A percentile compares a stretch with the other conserved stretches of the same genome.
phyloP scores from a whole-genome alignment of 2,888 invertebrate species.

The Harpagoxenus sublaevis region DNA sequence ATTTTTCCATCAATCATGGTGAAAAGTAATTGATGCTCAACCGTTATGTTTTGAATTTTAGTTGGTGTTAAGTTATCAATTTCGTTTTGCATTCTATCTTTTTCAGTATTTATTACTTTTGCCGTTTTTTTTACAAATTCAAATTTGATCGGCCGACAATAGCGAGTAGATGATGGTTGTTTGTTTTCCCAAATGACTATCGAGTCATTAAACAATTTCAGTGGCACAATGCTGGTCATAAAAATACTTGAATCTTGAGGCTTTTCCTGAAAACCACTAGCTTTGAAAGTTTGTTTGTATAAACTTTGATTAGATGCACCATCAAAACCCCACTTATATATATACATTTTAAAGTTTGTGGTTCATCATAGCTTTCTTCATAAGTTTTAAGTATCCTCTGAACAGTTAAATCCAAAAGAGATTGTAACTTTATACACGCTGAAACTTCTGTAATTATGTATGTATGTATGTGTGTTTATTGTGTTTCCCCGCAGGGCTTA shows the following conservation, averaged over 20 bases:
- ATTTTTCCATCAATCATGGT: constrained; percentile 31
- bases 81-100: not conserved
- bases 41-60: not conserved
- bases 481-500: too few species aligned
- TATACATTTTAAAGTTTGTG: not conserved
- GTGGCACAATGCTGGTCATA: constrained; percentile 9
- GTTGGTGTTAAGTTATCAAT: constrained; percentile 8
- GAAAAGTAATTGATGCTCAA: constrained; percentile 12
- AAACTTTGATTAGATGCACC: constrained; percentile 5
- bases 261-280: not conserved
- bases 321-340: not conserved
- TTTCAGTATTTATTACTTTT: not conserved
- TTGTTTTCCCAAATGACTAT: constrained; percentile 14
- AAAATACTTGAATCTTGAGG: not conserved
- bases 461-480: too few species aligned
- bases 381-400: constrained; percentile 9
- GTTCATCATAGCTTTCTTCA: not conserved
- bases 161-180: not conserved
- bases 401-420: constrained; percentile 1
- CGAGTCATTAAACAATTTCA: constrained; percentile 1
- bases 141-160: constrained; percentile 20
- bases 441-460: too few species aligned
- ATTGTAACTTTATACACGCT: not conserved
- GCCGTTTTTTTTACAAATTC: constrained; percentile 16
- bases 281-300: not conserved